Conservation (phyloP, 2,888 invertebrate species). For the Plebejus argus region DNA sequence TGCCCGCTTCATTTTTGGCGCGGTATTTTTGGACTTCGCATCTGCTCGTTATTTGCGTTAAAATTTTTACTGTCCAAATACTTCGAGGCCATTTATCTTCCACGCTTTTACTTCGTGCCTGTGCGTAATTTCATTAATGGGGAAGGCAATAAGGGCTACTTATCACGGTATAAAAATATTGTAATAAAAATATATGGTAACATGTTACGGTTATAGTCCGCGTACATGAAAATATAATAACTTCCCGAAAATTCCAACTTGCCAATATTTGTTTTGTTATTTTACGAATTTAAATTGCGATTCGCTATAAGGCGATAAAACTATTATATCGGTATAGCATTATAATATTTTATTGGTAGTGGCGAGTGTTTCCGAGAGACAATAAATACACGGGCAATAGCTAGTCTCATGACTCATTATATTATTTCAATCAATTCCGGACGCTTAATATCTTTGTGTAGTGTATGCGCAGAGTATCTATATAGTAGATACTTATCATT, state of each 20-base stretch:
- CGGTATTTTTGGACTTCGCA: slow-evolving; percentile 39
- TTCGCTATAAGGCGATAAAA: too few species aligned
- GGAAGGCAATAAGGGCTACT: slow-evolving; percentile 12
- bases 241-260: too few species aligned
- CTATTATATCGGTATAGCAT: too few species aligned
- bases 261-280: too few species aligned
- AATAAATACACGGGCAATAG: too few species aligned
- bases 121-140: slow-evolving; percentile 24
- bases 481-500: too few species aligned
- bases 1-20: slow-evolving; percentile 37
- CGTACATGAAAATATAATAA: not conserved
- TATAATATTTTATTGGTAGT: too few species aligned
- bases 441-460: too few species aligned
- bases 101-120: slow-evolving; percentile 29
- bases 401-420: too few species aligned
- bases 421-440: not conserved
- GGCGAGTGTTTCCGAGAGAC: too few species aligned
- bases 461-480: too few species aligned
- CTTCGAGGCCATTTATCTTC: slow-evolving; percentile 1
- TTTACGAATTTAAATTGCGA: too few species aligned
- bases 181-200: not conserved
- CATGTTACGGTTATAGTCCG: not conserved
- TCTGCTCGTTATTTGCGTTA: slow-evolving; percentile 33
- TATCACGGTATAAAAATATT: slow-evolving; percentile 1
- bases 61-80: slow-evolving; percentile 19